Conservation (phyloP, 2,113 vertebrate species). For the Pipra filicauda region DNA sequence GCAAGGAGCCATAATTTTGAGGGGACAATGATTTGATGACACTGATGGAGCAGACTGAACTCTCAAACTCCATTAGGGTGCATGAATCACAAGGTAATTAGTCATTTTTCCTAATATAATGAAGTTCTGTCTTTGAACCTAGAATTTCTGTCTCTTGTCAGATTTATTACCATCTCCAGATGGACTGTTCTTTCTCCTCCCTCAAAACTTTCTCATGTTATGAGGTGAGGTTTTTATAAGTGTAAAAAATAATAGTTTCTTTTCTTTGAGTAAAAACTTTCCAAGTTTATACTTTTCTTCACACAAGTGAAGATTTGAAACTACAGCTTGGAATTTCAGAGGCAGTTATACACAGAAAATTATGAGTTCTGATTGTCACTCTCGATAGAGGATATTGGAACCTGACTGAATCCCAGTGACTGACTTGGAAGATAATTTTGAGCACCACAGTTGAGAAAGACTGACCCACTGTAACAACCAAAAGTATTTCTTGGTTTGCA, state of each 20-base stretch:
- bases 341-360: background rate
- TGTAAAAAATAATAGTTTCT: background rate
- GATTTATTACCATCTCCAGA: background rate
- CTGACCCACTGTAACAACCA: background rate
- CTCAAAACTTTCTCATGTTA: background rate
- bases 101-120: slow-evolving; percentile 29
- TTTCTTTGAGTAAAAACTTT: background rate
- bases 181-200: background rate
- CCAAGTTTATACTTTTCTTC: background rate
- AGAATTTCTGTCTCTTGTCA: background rate
- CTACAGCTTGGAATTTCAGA: background rate
- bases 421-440: background rate
- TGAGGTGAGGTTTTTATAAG: background rate
- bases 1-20: background rate
- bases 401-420: background rate
- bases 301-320: background rate
- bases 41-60: slow-evolving; percentile 4
- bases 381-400: background rate
- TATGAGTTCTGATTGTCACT: background rate
- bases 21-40: slow-evolving; percentile 8
- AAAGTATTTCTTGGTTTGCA: background rate
- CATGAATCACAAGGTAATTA: slow-evolving; percentile 46
- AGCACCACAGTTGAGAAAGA: background rate
- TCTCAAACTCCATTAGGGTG: background rate
- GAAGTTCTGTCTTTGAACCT: slow-evolving; percentile 34